Evolutionary conservation across 2,888 invertebrate species (phyloP), one percentile per base, ranked within the genome.

Genomic region (Digitonthophagus gazella): DNA sequence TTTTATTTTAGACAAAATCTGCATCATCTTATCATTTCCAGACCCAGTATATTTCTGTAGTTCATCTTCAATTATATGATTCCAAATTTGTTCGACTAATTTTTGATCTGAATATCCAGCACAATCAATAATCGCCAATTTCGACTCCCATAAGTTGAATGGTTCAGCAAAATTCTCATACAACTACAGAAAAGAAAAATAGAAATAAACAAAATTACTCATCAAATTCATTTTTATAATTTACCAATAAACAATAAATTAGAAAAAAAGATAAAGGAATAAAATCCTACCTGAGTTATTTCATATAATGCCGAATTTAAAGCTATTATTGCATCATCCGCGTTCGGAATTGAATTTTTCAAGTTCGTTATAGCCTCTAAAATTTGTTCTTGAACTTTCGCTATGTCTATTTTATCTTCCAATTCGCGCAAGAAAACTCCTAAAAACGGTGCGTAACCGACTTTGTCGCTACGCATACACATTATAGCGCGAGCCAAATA

Each of bases 401-500:
- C 93, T 72, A 97, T 95, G 84, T 97, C 97, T 80, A 92, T 90
- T 82, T 95, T 95, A 83, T 98, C 98, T 83, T 97, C 96, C 65
- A 97, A 84, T 78, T 96, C 94, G 74, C 94, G 91, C 68, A 96
- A 85, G 78, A 95, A 90, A 69, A 94, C 91, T 0, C 91, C 94
- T 78, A 89, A 87, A 77, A 86, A 87, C 58, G 89, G 89, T 6
- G 92, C 89, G 73, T 89, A 90, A 1, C 91, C 92, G 15, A 90
- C 87, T 75, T 88, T 89, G 75, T 93, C 93, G 76, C 96, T 96
- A 69, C 97, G 90, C 88, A 97, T 93, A 82, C 97, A 97, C 86
- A 98, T 93, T 72, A 97, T 93, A 54, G 98, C 97, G 75, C 96
- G 88, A 0, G 96, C 95, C 78, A 99, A 85, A 85, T 97, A 97